Conservation (phyloP, 2,797 vertebrate species). For the Serranus cabrilla region DNA sequence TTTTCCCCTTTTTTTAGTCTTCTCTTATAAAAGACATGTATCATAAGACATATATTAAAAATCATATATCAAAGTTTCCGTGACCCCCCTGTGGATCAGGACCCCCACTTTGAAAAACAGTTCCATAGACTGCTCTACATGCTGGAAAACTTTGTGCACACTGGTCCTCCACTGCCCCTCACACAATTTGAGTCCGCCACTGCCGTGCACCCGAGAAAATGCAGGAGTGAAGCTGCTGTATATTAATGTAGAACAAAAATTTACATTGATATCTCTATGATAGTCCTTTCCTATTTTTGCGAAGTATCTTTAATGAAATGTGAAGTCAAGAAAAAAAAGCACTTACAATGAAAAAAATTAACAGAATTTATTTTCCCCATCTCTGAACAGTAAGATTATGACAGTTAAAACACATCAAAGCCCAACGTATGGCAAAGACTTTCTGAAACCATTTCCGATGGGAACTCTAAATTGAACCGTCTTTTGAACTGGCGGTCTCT, state of each 20-base stretch:
- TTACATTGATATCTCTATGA: background rate
- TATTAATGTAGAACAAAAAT: background rate
- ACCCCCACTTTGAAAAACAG: too few species aligned
- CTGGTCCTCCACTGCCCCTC: too few species aligned
- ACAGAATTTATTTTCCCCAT: slow-evolving; percentile 63
- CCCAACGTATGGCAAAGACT: slow-evolving; percentile 60
- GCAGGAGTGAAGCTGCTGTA: background rate
- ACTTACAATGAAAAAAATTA: slow-evolving; percentile 50
- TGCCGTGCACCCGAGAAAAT: background rate
- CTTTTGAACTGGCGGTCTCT: slow-evolving; percentile 81
- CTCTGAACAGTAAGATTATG: slow-evolving; percentile 73
- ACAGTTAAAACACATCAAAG: slow-evolving; percentile 82
- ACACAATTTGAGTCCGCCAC: too few species aligned
- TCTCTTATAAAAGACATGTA: too few species aligned
- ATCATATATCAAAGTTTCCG: too few species aligned
- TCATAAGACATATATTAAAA: too few species aligned
- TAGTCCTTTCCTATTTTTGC: slow-evolving; percentile 20
- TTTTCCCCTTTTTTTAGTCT: too few species aligned
- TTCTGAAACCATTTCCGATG: slow-evolving; percentile 74
- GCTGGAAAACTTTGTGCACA: too few species aligned
- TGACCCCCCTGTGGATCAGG: too few species aligned
- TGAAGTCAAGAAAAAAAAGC: slow-evolving; percentile 33
- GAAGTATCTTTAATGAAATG: slow-evolving; percentile 31
- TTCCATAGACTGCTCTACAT: too few species aligned
- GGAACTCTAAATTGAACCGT: slow-evolving; percentile 76